A percentile compares a stretch with the other conserved stretches of the same genome.
phyloP scores from a whole-genome alignment of 2,113 vertebrate genomes.

The Myocastor coypus region DNA sequence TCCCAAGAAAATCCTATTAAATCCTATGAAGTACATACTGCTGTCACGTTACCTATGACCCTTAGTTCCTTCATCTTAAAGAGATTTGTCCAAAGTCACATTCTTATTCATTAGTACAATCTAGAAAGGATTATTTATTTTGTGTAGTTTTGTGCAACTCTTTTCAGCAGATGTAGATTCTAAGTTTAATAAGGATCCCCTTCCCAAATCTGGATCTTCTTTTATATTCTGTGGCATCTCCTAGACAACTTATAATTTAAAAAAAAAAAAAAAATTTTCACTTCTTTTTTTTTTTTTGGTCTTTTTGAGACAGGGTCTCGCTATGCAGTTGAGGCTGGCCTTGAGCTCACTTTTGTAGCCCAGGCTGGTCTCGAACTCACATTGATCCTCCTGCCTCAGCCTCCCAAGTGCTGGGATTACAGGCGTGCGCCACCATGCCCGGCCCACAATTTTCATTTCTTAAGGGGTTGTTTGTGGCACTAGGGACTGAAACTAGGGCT shows the following conservation, averaged over 20 bases:
- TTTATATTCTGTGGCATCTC: not conserved
- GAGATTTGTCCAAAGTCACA: not conserved
- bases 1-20: not conserved
- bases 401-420: too few relatives aligned
- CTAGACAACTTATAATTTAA: slow-evolving; percentile 4
- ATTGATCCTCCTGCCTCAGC: too few relatives aligned
- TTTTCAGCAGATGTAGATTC: not conserved
- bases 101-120: slow-evolving; percentile 10
- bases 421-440: too few relatives aligned
- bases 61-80: not conserved
- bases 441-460: not conserved
- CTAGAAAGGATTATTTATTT: slow-evolving; percentile 49
- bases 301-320: too few relatives aligned
- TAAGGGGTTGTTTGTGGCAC: not conserved
- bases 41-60: not conserved
- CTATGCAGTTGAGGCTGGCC: too few relatives aligned
- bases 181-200: not conserved
- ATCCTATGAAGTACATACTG: not conserved
- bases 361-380: too few relatives aligned
- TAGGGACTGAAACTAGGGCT: not conserved
- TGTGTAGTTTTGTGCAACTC: not conserved
- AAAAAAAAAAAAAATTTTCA: too few relatives aligned
- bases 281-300: too few relatives aligned
- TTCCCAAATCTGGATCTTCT: not conserved
- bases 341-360: too few relatives aligned